Conservation (phyloP, 1,140 invertebrate genomes). For the Drosophila repleta region DNA sequence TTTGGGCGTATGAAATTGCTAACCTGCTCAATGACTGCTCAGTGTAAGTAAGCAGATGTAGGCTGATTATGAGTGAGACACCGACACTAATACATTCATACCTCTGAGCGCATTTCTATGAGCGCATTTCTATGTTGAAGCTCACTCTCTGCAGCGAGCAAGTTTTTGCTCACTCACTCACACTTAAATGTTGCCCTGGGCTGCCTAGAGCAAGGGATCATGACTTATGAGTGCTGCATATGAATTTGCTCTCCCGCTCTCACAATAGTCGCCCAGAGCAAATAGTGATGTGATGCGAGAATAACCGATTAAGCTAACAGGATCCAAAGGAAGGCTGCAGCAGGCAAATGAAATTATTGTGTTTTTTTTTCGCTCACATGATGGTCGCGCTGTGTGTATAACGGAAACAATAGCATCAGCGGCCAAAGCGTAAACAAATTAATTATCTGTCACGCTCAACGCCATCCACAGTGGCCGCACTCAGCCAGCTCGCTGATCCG, state of each 20-base stretch:
- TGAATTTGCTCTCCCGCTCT: too few relatives aligned
- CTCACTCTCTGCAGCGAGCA: too few relatives aligned
- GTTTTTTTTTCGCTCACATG: background rate
- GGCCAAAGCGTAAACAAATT: conserved; percentile 1
- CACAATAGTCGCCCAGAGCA: too few relatives aligned
- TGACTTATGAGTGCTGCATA: too few relatives aligned
- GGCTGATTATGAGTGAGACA: too few relatives aligned
- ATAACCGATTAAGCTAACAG: background rate
- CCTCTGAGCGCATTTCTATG: background rate
- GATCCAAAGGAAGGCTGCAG: background rate
- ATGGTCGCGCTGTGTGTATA: background rate
- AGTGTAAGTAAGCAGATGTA: too few relatives aligned
- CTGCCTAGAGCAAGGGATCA: too few relatives aligned
- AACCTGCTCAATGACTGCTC: background rate
- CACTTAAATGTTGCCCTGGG: too few relatives aligned
- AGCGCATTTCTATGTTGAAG: too few relatives aligned
- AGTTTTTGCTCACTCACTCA: too few relatives aligned
- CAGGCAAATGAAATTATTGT: background rate
- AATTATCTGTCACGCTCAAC: conserved; percentile 10
- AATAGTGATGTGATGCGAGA: background rate
- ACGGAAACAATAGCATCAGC: background rate
- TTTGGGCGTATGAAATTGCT: background rate
- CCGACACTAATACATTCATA: background rate
- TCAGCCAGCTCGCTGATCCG: background rate
- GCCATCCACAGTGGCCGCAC: background rate